Conservation (phyloP, 2,113 vertebrate species). For the Callopanchax toddi region DNA sequence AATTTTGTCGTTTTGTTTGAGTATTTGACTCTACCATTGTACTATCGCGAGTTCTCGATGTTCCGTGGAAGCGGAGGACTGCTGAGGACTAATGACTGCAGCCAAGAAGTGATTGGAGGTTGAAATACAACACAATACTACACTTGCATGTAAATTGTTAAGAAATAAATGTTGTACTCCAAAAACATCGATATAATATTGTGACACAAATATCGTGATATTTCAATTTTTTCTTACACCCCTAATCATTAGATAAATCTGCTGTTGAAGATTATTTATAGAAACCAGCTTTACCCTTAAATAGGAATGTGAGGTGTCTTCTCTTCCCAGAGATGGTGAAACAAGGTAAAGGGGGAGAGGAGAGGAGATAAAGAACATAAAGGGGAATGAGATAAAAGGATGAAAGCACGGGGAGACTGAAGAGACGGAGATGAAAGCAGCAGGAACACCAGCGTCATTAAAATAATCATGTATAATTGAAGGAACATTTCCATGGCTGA, state of each 20-base stretch:
- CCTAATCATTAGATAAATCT: background rate
- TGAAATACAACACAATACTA: no score
- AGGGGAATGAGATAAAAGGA: constrained; percentile 36
- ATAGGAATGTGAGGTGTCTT: constrained; percentile 14
- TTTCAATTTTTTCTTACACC: no score
- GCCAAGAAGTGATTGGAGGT: no score
- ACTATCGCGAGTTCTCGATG: no score
- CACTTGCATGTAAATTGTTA: no score
- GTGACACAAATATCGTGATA: no score
- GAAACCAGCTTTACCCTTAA: constrained; percentile 2
- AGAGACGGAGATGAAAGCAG: constrained; percentile 61
- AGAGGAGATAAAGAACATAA: constrained; percentile 27
- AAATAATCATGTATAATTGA: constrained; percentile 72
- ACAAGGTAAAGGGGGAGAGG: constrained; percentile 14
- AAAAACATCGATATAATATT: no score
- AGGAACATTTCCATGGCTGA: constrained; percentile 41
- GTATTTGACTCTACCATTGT: no score
- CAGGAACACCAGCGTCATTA: constrained; percentile 56
- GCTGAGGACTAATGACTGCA: no score
- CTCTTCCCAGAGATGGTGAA: constrained; percentile 24
- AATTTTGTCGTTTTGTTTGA: no score
- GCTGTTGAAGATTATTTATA: constrained; percentile 23
- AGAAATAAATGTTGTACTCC: no score
- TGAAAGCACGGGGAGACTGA: constrained; percentile 24
- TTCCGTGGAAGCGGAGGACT: no score